These are phyloP conservation scores for Cotesia vestalis DNA, from an alignment of 1,140 invertebrate species.

Conservation along the genomic window DNA sequence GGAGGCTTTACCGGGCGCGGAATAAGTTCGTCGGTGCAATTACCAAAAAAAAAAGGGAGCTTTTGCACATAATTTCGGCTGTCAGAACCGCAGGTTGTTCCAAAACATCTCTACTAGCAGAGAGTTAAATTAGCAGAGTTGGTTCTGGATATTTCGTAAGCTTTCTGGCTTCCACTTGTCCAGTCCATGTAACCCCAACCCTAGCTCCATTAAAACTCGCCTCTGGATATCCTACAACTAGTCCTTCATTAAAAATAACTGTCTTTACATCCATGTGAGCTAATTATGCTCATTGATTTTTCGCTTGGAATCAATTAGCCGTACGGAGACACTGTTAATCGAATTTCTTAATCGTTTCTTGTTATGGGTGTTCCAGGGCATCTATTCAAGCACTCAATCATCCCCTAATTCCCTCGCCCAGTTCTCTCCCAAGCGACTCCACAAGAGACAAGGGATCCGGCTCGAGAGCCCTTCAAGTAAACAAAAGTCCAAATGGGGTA, in stretches of 20 bases:
- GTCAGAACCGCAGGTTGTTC: too few relatives aligned
- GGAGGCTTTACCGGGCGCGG: too few relatives aligned
- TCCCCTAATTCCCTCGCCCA: conserved; percentile 31
- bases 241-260: conserved; percentile 42
- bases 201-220: background rate
- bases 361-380: background rate
- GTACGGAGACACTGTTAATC: background rate
- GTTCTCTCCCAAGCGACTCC: conserved; percentile 1
- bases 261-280: conserved; percentile 33
- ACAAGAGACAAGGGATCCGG: background rate
- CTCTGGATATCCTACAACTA: conserved; percentile 19
- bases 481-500: conserved; percentile 57
- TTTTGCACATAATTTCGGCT: too few relatives aligned
- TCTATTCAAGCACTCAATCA: conserved; percentile 33
- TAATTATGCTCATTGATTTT: conserved; percentile 12
- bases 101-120: too few relatives aligned
- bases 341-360: conserved; percentile 30
- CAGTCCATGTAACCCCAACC: background rate
- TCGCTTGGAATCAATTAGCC: too few relatives aligned
- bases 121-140: conserved; percentile 24
- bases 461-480: conserved; percentile 47
- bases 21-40: too few relatives aligned
- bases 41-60: too few relatives aligned
- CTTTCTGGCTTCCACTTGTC: conserved; percentile 18
- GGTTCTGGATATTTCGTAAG: conserved; percentile 9